Base-by-base conservation (phyloP, 2,888 invertebrate species). In the Ichneumoninae sp. region DNA sequence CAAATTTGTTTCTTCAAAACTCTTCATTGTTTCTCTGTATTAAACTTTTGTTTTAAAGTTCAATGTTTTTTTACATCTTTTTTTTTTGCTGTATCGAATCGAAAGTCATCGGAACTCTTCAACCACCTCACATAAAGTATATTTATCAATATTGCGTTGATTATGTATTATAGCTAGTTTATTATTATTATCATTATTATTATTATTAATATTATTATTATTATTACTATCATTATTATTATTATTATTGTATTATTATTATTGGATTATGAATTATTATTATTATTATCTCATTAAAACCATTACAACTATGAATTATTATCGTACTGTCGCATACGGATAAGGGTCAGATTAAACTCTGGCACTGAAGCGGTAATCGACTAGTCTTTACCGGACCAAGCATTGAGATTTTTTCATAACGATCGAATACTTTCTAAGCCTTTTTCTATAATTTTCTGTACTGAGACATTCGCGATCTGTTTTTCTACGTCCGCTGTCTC, bases 321-420 rank as follows among this genome's bases (percentile, higher is more conserved):
- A 87, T 86, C 86, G 87, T 87, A 89, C 85, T 87, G 87, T 89
- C 88, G 87, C 87, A 88, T 88, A 90, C 86, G 87, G 87, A 87
- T 88, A 87, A 89, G 87, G 88, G 88, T 87, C 87, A 88, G 85
- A 87, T 90, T 88, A 80, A 90, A 54, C 87, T 89, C 86, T 87
- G 90, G 88, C 90, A 89, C 89, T 91, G 85, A 90, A 90, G 90
- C 89, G 88, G 86, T 91, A 88, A 91, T 91, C 90, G 91, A 92
- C 92, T 93, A 93, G 93, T 93, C 93, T 92, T 91, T 90, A 91
- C 91, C 88, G 90, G 92, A 91, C 91, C 91, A 92, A 92, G 88
- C 90, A 91, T 92, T 90, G 91, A 92, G 91, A 91, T 91, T 91
- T 88, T 91, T 89, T 87, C 88, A 88, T 85, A 87, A 88, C 86